These are phyloP conservation scores for Drosophila ezoana DNA, from an alignment of 2,888 invertebrate species.

Conservation along the genomic window DNA sequence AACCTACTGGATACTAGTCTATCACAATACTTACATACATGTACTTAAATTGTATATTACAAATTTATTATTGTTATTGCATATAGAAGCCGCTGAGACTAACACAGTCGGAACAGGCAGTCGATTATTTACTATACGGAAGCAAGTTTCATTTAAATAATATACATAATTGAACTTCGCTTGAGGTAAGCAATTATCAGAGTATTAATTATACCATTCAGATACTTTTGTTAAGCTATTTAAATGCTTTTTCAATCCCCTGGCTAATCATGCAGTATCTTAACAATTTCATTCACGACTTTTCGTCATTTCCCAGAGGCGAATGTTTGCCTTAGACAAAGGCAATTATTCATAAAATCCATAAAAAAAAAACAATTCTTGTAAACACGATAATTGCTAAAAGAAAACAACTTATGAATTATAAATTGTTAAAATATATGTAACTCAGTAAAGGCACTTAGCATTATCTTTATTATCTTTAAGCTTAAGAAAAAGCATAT, in stretches of 20 bases:
- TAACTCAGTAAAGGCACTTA: slow-evolving; percentile 26
- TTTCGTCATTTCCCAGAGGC: slow-evolving; percentile 2
- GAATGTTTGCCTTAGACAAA: slow-evolving; percentile 4
- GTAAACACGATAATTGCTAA: slow-evolving; percentile 1
- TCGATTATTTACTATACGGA: slow-evolving; percentile 2
- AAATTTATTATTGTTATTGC: not conserved
- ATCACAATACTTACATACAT: slow-evolving; percentile 39
- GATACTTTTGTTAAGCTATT: not conserved
- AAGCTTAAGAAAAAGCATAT: slow-evolving; percentile 38
- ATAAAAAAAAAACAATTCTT: not conserved
- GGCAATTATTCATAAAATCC: slow-evolving; percentile 5
- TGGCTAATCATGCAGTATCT: slow-evolving; percentile 38
- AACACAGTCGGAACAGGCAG: not conserved
- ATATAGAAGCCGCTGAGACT: slow-evolving; percentile 5
- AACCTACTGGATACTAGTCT: slow-evolving; percentile 38
- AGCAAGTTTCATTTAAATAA: not conserved
- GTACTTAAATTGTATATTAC: slow-evolving; percentile 15
- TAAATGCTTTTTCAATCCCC: not conserved
- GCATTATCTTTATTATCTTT: slow-evolving; percentile 13
- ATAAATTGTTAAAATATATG: slow-evolving; percentile 14
- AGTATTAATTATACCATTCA: not conserved
- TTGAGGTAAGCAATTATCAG: not conserved
- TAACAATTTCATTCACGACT: not conserved
- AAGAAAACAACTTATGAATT: not conserved
- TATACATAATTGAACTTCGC: slow-evolving; percentile 2